A percentile compares a stretch with the other conserved stretches of the same genome.
These are phyloP conservation scores for Hystrix brachyura DNA, from an alignment of 2,113 vertebrate genomes.

Conservation along the genomic window DNA sequence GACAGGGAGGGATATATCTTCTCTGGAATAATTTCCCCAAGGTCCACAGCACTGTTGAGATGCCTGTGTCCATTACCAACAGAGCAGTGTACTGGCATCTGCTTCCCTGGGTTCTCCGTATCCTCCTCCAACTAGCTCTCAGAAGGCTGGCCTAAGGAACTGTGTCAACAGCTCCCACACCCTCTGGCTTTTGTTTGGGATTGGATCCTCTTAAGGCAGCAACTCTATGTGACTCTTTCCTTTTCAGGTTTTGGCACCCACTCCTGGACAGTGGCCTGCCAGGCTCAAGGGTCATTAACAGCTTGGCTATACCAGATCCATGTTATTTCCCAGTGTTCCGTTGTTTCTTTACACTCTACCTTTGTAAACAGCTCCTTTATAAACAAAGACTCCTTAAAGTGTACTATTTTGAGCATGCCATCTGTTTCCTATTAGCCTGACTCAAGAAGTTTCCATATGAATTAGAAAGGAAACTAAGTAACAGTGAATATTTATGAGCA, in stretches of 20 bases:
- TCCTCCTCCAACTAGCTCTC: not conserved
- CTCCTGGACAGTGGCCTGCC: not conserved
- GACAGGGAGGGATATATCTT: not conserved
- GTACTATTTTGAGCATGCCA: not conserved
- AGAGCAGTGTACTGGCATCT: not conserved
- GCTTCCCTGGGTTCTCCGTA: not conserved
- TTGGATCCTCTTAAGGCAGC: not conserved
- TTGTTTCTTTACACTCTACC: not conserved
- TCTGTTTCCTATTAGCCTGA: slow-evolving; percentile 17
- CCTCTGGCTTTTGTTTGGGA: not conserved
- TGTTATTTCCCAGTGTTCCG: not conserved
- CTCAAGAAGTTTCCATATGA: not conserved
- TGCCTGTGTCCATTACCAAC: not conserved
- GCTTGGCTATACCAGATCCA: not conserved
- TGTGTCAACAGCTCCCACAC: not conserved
- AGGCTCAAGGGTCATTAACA: not conserved
- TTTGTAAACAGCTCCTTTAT: not conserved
- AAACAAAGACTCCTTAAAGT: not conserved
- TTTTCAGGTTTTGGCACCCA: not conserved
- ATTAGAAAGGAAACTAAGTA: not conserved
- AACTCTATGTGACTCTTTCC: not conserved
- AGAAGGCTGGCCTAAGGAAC: not conserved
- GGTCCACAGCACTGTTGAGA: no score
- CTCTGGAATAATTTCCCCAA: not conserved
- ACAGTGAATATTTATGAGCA: not conserved